Conservation (phyloP, 2,888 invertebrate genomes). For the Eristalis pertinax region DNA sequence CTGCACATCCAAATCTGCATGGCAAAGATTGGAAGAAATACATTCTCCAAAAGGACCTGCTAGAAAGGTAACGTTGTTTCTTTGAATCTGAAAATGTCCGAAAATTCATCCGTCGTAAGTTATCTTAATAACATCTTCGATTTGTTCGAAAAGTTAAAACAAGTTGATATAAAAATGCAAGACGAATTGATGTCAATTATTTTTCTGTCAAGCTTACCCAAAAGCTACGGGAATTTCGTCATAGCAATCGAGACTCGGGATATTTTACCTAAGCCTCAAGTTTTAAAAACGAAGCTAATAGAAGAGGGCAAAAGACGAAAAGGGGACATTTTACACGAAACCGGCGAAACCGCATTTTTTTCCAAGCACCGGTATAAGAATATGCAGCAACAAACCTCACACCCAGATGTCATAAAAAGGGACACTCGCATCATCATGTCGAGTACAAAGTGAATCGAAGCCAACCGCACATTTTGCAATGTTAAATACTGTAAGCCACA, state of each 20-base stretch:
- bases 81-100: slow-evolving; percentile 1
- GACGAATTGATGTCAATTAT: slow-evolving; percentile 2
- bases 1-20: slow-evolving; percentile 25
- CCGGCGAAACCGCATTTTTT: background rate
- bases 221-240: background rate
- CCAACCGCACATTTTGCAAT: slow-evolving; percentile 18
- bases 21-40: slow-evolving; percentile 24
- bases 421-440: too few relatives aligned
- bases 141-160: slow-evolving; percentile 15
- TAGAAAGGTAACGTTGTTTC: slow-evolving; percentile 31
- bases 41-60: slow-evolving; percentile 21
- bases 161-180: slow-evolving; percentile 15
- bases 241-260: background rate
- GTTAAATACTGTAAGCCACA: background rate
- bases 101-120: background rate
- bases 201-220: slow-evolving; percentile 1
- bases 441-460: slow-evolving; percentile 8
- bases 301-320: slow-evolving; percentile 17
- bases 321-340: slow-evolving; percentile 7
- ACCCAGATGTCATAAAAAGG: too few relatives aligned
- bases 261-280: slow-evolving; percentile 2
- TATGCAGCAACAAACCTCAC: background rate
- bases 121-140: slow-evolving; percentile 17
- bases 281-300: slow-evolving; percentile 13
- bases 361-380: background rate